Base-by-base conservation (phyloP, 2,797 vertebrate species). In the Pipistrellus nathusii region DNA sequence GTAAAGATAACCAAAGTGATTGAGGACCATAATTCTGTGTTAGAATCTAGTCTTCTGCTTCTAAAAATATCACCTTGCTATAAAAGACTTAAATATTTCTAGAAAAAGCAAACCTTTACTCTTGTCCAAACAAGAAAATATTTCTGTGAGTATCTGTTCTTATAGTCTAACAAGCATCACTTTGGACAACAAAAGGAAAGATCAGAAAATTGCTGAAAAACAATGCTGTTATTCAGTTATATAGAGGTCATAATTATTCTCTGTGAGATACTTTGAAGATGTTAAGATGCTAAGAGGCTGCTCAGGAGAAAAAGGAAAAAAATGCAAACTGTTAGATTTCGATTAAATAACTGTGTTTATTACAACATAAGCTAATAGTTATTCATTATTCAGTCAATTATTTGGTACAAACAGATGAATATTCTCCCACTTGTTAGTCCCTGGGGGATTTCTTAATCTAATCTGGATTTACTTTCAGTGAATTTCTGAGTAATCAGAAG, bases 391-490 rank as follows among this genome's bases (percentile, higher is more conserved):
- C 95, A 97, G 96, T 88, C 95, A 97, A 97, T 93, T 94, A 93
- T 95, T 97, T 98, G 96, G 89, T 95, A 88, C 86, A 96, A 95
- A 98, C 93, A 98, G 95, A 97, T 98, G 98, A 97, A 98, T 98
- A 98, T 98, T 98, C 95, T 96, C 68, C 97, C 48, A 94, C 94
- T 97, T 97, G 95, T 94, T 96, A 93, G 94, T 98, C 97, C 97
- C 98, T 91, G 81, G 93, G 92, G 97, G 94, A 81, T 97, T 98
- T 95, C 96, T 95, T 98, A 98, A 98, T 98, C 97, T 97, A 96
- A 97, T 97, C 96, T 97, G 97, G 91, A 97, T 98, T 98, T 98
- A 98, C 98, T 98, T 97, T 97, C 95, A 96, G 77, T 97, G 96
- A 95, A 97, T 97, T 98, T 97, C 96, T 91, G 78, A 96, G 94